A percentile compares a stretch with the other conserved stretches of the same genome.
These are phyloP conservation scores for Icerya purchasi DNA, from an alignment of 2,888 invertebrate genomes.

Conservation along the genomic window DNA sequence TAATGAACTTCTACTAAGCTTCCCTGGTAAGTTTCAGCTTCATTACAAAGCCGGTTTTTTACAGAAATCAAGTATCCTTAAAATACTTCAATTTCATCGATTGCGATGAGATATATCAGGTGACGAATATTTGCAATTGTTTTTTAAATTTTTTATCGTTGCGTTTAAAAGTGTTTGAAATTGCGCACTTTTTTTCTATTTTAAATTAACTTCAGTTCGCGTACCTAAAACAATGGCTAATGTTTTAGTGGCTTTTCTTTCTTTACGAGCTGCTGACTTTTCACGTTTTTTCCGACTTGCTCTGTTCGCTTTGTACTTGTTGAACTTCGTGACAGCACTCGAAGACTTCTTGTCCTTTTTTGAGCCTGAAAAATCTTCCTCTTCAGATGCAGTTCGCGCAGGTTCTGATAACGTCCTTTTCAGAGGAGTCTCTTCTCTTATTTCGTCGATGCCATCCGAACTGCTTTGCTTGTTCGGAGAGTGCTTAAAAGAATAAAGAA, in stretches of 20 bases:
- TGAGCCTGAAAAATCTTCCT: conserved; percentile 22
- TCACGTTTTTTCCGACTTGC: conserved; percentile 85
- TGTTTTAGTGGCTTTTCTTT: conserved; percentile 95
- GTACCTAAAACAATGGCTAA: conserved; percentile 93
- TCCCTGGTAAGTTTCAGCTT: no score
- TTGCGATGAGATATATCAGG: no score
- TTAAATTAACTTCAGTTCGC: no score
- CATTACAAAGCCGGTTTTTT: no score
- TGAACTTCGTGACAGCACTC: conserved; percentile 50
- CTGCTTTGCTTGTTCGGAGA: background rate
- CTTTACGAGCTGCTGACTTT: conserved; percentile 80
- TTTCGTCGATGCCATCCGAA: background rate
- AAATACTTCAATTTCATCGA: no score
- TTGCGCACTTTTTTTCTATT: no score
- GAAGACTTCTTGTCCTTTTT: conserved; percentile 53
- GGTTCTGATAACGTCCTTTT: conserved; percentile 22
- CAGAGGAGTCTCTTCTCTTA: conserved; percentile 15
- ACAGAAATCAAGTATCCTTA: no score
- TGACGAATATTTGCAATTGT: no score
- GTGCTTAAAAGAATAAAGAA: no score
- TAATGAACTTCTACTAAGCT: no score
- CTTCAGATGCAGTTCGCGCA: conserved; percentile 21
- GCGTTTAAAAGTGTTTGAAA: no score
- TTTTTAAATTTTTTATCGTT: no score
- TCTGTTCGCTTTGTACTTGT: conserved; percentile 82